Percentiles rank a stretch among this genome's conserved stretches.
Conservation (phyloP, 2,113 vertebrate species). For the Orthonyx spaldingii region DNA sequence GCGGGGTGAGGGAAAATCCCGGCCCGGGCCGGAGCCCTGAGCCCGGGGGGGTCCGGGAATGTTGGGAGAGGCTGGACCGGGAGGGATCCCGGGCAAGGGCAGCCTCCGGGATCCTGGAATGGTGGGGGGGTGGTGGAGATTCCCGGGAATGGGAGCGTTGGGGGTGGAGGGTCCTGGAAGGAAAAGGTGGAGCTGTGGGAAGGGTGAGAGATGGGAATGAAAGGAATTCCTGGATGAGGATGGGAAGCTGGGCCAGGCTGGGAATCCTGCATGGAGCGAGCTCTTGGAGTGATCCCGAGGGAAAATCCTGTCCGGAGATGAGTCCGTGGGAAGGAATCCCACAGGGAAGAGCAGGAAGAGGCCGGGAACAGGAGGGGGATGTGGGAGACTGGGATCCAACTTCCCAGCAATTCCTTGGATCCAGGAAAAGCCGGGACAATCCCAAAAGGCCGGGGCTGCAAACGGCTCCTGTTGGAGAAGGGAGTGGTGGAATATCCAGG, state of each 20-base stretch:
- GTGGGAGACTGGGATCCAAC: background rate
- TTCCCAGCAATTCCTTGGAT: rapidly evolving
- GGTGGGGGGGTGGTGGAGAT: background rate
- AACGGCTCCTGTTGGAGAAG: background rate
- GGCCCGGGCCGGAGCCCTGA: background rate
- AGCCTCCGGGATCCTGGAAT: background rate
- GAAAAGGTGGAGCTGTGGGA: background rate
- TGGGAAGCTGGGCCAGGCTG: too few species aligned
- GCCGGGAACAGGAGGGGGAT: background rate
- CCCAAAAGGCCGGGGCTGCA: background rate
- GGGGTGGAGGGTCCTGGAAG: background rate
- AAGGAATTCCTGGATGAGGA: background rate
- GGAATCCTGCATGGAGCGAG: background rate
- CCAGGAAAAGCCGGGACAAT: background rate
- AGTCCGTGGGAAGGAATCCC: background rate
- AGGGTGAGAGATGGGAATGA: background rate
- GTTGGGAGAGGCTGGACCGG: background rate
- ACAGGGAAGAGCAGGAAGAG: background rate
- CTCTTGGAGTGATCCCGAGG: background rate
- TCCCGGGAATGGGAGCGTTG: background rate
- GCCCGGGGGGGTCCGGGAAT: background rate
- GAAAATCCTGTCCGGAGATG: background rate
- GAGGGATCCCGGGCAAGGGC: background rate
- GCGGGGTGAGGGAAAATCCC: background rate
- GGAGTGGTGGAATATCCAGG: background rate